Evolutionary conservation across 2,888 invertebrate species (phyloP).

Genomic region (Epinotia nisella): DNA sequence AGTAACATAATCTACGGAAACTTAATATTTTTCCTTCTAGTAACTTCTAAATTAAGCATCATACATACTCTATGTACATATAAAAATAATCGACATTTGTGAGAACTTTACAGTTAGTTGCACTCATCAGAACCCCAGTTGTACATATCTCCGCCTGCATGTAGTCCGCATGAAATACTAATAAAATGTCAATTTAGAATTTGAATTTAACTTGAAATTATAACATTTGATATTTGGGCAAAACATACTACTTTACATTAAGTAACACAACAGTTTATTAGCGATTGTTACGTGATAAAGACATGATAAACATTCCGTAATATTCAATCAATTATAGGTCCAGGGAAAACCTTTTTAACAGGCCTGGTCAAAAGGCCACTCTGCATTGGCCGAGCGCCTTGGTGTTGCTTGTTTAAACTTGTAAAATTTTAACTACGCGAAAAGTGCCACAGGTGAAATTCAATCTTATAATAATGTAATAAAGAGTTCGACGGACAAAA

Average conservation of each 20-base stretch:
- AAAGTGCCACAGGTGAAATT: no score
- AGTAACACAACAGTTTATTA: neutral
- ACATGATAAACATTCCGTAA: neutral
- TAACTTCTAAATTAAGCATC: constrained; percentile 5
- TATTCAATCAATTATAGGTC: no score
- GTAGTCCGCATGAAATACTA: neutral
- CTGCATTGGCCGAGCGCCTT: no score
- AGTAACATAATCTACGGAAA: constrained; percentile 11
- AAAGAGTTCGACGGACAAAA: no score
- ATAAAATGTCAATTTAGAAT: no score
- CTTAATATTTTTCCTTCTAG: constrained; percentile 11
- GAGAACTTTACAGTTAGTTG: neutral
- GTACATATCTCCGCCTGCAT: neutral
- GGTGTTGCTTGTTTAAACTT: no score
- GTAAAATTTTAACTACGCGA: no score
- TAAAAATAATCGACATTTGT: constrained; percentile 1
- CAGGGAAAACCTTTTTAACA: no score
- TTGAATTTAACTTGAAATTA: no score
- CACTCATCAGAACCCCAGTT: neutral
- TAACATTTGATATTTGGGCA: neutral
- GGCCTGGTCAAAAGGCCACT: no score
- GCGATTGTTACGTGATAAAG: neutral
- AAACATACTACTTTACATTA: neutral
- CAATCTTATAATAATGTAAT: no score
- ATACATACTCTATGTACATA: constrained; percentile 3